Evolutionary conservation across 2,888 invertebrate genomes (phyloP).

Genomic region (Cantharis lateralis): DNA sequence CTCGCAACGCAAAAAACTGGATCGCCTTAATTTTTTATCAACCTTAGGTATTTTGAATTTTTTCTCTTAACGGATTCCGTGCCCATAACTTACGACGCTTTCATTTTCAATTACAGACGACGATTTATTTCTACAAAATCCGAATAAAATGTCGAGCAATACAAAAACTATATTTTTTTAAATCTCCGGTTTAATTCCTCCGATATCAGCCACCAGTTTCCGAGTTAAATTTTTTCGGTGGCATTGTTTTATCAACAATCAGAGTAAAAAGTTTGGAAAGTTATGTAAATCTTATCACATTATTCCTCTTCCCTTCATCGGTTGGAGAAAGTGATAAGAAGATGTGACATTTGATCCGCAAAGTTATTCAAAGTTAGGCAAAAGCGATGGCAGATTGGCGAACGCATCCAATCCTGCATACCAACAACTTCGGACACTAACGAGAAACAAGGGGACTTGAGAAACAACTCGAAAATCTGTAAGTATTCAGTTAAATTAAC

Average conservation of each 20-base stretch:
- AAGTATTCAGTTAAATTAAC: not conserved
- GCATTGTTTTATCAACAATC: not conserved
- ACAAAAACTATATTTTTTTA: not conserved
- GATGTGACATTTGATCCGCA: conserved; percentile 32
- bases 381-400: conserved; percentile 44
- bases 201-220: too few relatives aligned
- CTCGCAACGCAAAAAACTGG: not conserved
- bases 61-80: not conserved
- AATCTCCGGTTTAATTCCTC: not conserved
- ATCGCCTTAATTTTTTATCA: not conserved
- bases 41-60: not conserved
- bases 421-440: conserved; percentile 34
- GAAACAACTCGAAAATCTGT: not conserved
- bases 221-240: not conserved
- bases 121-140: not conserved
- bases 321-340: conserved; percentile 16
- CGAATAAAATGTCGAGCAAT: not conserved
- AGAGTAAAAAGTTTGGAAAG: not conserved
- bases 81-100: not conserved
- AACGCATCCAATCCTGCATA: conserved; percentile 38
- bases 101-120: not conserved
- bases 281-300: not conserved
- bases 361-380: conserved; percentile 42
- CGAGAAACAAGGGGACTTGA: conserved; percentile 19
- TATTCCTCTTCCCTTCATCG: not conserved